Conservation (phyloP, 2,888 invertebrate genomes). For the Zygothrica quintamaculata region DNA sequence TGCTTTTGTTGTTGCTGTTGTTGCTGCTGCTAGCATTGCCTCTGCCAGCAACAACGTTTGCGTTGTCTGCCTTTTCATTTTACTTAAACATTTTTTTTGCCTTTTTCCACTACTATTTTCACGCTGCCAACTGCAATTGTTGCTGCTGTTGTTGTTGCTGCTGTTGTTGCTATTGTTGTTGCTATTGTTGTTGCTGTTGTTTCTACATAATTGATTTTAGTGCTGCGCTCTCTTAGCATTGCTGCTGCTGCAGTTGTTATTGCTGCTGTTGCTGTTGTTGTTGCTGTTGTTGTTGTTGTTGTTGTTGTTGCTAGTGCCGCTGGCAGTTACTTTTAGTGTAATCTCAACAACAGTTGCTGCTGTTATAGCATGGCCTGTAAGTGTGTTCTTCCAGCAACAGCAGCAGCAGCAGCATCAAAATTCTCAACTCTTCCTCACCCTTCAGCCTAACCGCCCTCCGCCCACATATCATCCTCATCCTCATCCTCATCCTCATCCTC, state of each 20-base stretch:
- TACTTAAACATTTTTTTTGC: constrained; percentile 57
- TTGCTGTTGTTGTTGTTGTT: constrained; percentile 27
- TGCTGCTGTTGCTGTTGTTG: constrained; percentile 33
- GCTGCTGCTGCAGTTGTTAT: constrained; percentile 37
- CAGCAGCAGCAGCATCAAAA: constrained; percentile 40
- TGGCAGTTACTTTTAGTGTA: constrained; percentile 80
- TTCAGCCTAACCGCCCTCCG: background rate
- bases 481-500: background rate
- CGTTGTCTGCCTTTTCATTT: constrained; percentile 65
- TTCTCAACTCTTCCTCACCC: background rate
- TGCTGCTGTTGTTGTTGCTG: constrained; percentile 34
- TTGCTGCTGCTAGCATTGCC: constrained; percentile 13
- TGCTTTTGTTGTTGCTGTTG: constrained; percentile 16
- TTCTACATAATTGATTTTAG: constrained; percentile 82
- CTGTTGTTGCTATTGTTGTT: constrained; percentile 32
- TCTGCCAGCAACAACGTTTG: constrained; percentile 38
- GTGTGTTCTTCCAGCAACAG: constrained; percentile 66
- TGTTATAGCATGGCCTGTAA: constrained; percentile 41
- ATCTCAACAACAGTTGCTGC: constrained; percentile 71
- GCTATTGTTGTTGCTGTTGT: constrained; percentile 55
- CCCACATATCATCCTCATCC: constrained; percentile 10
- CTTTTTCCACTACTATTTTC: constrained; percentile 74
- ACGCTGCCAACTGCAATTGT: constrained; percentile 68
- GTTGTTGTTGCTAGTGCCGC: constrained; percentile 43
- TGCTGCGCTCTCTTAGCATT: constrained; percentile 71